Percentiles rank a stretch among this genome's conserved stretches.
Evolutionary conservation across 2,797 vertebrate species (phyloP).

Genomic region (Epinephelus awoara): DNA sequence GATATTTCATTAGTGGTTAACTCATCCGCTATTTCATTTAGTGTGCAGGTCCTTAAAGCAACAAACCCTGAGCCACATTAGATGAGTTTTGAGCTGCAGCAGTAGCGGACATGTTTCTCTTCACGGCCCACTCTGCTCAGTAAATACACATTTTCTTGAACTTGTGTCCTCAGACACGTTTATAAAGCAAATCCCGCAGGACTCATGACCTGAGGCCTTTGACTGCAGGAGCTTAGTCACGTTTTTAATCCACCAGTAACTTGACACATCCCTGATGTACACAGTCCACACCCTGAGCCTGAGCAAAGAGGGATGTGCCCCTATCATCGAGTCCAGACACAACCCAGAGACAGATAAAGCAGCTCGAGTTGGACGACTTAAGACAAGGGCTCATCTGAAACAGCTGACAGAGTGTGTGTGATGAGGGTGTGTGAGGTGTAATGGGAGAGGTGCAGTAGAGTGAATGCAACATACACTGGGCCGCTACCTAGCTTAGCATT

Average conservation of each 20-base stretch:
- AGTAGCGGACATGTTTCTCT: neutral
- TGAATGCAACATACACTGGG: neutral
- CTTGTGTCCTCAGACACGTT: neutral
- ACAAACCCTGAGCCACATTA: neutral
- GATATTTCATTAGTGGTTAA: neutral
- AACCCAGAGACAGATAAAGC: constrained; percentile 65
- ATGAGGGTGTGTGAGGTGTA: neutral
- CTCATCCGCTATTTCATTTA: neutral
- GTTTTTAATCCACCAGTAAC: neutral
- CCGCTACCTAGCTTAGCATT: constrained; percentile 1
- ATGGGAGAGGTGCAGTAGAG: neutral
- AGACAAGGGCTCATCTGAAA: constrained; percentile 31
- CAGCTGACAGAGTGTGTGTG: constrained; percentile 36
- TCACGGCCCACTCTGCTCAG: neutral
- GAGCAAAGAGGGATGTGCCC: constrained; percentile 48
- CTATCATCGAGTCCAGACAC: constrained; percentile 74
- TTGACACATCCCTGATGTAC: constrained; percentile 24
- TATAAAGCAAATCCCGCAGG: neutral
- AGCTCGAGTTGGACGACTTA: constrained; percentile 13
- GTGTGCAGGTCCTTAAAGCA: neutral
- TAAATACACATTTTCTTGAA: neutral
- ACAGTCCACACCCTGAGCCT: constrained; percentile 59
- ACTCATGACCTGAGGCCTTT: neutral
- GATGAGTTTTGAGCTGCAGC: no score
- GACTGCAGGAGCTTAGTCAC: neutral